phyloP scores from a whole-genome alignment of 2,888 invertebrate genomes.

The Hirtodrosophila histrioides region DNA sequence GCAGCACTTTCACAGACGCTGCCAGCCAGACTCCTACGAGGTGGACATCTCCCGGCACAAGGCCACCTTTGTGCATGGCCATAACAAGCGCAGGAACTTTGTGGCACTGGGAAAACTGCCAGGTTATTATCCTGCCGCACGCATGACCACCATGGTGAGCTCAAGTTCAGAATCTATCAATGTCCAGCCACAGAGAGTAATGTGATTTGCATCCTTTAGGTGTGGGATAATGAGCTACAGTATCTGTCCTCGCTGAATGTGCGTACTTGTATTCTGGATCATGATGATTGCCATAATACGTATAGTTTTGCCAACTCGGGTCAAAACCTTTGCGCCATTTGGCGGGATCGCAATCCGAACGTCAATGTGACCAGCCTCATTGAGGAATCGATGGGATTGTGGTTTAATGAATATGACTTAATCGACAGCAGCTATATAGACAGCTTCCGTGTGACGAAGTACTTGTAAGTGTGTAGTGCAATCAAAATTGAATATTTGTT shows the following conservation, averaged over 20 bases:
- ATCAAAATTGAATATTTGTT: neutral
- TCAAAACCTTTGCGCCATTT: constrained; percentile 82
- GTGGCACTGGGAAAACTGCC: constrained; percentile 82
- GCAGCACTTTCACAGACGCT: constrained; percentile 76
- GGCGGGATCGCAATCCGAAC: constrained; percentile 69
- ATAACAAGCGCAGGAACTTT: constrained; percentile 82
- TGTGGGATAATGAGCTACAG: constrained; percentile 84
- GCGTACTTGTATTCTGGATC: constrained; percentile 82
- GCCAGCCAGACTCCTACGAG: constrained; percentile 77
- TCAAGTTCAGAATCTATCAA: neutral
- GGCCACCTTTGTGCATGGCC: constrained; percentile 78
- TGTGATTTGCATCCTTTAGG: constrained; percentile 36
- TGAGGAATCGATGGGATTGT: constrained; percentile 78
- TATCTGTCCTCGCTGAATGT: constrained; percentile 82
- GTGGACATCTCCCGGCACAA: constrained; percentile 76
- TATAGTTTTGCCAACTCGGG: constrained; percentile 81
- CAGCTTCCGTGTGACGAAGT: constrained; percentile 75
- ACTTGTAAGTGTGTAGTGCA: constrained; percentile 76
- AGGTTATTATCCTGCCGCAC: constrained; percentile 82
- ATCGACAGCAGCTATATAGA: constrained; percentile 82
- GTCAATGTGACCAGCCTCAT: constrained; percentile 81
- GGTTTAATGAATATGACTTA: constrained; percentile 83
- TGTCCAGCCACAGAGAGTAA: neutral
- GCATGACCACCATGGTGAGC: constrained; percentile 83
- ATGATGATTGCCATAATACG: constrained; percentile 83